Evolutionary conservation across 2,113 vertebrate genomes (phyloP), one percentile per base, ranked within the genome.

Genomic region (Phrynosoma platyrhinos): DNA sequence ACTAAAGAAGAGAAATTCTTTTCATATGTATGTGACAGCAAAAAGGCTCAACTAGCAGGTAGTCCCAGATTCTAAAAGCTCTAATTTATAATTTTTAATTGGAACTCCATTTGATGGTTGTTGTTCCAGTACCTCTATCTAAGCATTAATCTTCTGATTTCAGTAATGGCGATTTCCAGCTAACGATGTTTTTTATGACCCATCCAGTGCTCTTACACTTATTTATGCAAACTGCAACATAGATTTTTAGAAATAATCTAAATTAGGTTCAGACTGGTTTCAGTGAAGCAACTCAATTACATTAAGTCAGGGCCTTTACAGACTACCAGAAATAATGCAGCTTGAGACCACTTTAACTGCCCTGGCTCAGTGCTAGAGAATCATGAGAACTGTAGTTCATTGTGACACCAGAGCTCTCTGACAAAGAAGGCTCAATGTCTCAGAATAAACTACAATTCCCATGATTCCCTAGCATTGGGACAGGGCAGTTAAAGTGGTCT

Each of bases 41-140:
- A 88, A 75, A 76, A 79, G 3, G 0, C 74, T 90, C 66, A 58
- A 14, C 25, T 91, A 58, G 75, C 91, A 89, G 84, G 86, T 0
- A 0, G 88, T 62, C 69, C 13, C 62, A 86, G 30, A 74, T 2
- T n/a, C 53, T 81, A 66, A 40, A 32, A 83, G 64, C 42, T 82
- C 79, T 74, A 85, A 91, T 88, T 88, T 80, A 62, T 87, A 90
- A 77, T 78, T 94, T 94, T 93, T 91, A 89, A 87, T 87, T 92
- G 42, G 69, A 94, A 78, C 68, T 71, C 64, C 32, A 58, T 92
- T 88, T 86, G 62, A 89, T 25, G 91, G 47, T 82, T 91, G 12
- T 32, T 80, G 10, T 88, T 90, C 55, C 69, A 93, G 86, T 30
- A 90, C 20, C 30, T 88, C 47, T 80, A 89, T 36, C 74, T 89